Evolutionary conservation across 1,140 invertebrate genomes (phyloP).

Genomic region (Scylla paramamosain): DNA sequence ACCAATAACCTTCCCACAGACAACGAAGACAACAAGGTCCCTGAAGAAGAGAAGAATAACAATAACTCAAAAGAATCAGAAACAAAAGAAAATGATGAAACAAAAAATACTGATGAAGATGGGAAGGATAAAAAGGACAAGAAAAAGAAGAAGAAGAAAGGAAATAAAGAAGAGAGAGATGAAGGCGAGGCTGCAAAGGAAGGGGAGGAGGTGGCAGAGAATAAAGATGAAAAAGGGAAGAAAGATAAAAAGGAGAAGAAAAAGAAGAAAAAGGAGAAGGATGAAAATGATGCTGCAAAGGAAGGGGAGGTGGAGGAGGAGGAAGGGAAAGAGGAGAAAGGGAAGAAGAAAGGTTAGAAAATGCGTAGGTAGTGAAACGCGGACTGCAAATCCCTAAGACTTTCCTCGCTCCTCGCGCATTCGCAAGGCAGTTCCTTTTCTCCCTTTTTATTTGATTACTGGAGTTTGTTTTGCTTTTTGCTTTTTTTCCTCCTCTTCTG

Average conservation of each 20-base stretch:
- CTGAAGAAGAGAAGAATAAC: not conserved
- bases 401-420: not conserved
- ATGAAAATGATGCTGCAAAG: not conserved
- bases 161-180: not conserved
- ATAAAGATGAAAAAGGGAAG: not conserved
- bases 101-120: not conserved
- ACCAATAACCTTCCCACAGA: not conserved
- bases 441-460: not conserved
- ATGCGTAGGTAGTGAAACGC: not conserved
- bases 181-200: not conserved
- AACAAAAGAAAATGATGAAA: not conserved
- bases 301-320: not conserved
- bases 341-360: slow-evolving; percentile 37
- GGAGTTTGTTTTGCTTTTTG: not conserved
- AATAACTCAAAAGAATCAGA: not conserved
- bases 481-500: not conserved
- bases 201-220: not conserved
- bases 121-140: not conserved
- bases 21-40: not conserved
- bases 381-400: not conserved
- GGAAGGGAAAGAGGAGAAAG: not conserved
- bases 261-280: not conserved
- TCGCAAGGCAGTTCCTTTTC: not conserved
- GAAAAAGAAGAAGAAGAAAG: not conserved
- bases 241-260: slow-evolving; percentile 37